Base-by-base conservation (phyloP, 2,888 invertebrate genomes). In the Homarus gammarus region DNA sequence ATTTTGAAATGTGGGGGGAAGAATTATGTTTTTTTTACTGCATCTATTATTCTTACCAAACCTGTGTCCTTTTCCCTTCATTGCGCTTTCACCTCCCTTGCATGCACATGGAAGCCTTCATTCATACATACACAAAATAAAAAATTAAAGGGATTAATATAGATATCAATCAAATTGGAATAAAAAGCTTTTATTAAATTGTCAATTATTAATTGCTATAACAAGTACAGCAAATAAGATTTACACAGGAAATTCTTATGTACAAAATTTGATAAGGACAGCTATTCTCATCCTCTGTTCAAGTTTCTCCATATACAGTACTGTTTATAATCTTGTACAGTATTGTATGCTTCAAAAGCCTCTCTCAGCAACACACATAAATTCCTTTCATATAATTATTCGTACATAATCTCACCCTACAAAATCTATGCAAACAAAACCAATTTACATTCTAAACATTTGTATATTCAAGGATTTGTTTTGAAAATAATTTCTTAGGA, bases 191-290 rank as follows among this genome's bases (percentile, higher is more conserved):
- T 38, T 3, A 6, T 22, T 64, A 12, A 38, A 79, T 38, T 79
- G 36, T 61, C 22, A 79, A 38, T 61, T 79, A 79, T 79, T 79
- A 38, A 79, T 79, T 79, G 64, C 64, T 38, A 61, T 40, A 79
- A 79, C 61, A 36, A 31, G 61, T 79, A 79, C 79, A 79, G 79
- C 79, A 79, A 27, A 64, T 77, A 49, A 49, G 51, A n/a, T 49
- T 77, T 77, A 49, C 49, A 77, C 38, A 77, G 36, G 77, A 49
- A 49, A 40, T 22, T 56, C 56, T 18, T 64, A 6, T 64, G 22
- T 64, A 64, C 64, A 64, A 64, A 56, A 64, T 64, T 6, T 64
- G n/a, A 10, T 64, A 27, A 31, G 64, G 27, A 27, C 27, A 64
- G 10, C 27, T 1, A 64, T 64, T 56, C 22, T 56, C 27, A 64